A percentile compares a stretch with the other conserved stretches of the same genome.
Conservation (phyloP, 2,113 vertebrate genomes). For the Casuarius casuarius region DNA sequence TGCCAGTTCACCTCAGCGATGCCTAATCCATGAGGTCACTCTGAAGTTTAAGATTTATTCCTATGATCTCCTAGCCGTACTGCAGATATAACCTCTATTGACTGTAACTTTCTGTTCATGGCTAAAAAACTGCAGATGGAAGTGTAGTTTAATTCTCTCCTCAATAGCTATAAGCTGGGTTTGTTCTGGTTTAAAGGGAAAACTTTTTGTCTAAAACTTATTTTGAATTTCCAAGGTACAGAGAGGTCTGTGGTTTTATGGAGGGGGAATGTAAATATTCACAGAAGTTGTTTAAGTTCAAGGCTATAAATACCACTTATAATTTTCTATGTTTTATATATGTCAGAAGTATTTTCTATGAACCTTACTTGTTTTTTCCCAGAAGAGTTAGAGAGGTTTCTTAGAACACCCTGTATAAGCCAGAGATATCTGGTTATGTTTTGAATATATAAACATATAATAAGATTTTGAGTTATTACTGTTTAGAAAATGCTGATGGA, state of each 20-base stretch:
- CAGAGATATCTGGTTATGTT: background rate
- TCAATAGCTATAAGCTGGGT: rapidly evolving
- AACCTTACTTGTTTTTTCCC: background rate
- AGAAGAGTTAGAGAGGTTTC: background rate
- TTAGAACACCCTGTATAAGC: background rate
- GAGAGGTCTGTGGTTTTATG: no score
- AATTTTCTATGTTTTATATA: background rate
- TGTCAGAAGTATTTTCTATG: background rate
- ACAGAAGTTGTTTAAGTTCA: background rate
- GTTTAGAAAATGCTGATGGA: background rate
- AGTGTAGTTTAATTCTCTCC: rapidly evolving
- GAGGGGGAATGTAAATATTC: background rate
- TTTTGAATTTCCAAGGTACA: background rate
- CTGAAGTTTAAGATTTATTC: background rate
- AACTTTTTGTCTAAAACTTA: background rate
- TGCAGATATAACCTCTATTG: background rate
- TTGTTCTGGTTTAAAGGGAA: background rate
- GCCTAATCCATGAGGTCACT: background rate
- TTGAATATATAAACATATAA: background rate
- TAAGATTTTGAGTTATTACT: background rate
- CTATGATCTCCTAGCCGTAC: background rate
- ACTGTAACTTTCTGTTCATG: background rate
- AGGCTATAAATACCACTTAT: background rate
- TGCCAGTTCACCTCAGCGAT: background rate
- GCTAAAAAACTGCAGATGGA: background rate